Base-by-base conservation (phyloP, 2,113 vertebrate genomes). In the Anseranas semipalmata region DNA sequence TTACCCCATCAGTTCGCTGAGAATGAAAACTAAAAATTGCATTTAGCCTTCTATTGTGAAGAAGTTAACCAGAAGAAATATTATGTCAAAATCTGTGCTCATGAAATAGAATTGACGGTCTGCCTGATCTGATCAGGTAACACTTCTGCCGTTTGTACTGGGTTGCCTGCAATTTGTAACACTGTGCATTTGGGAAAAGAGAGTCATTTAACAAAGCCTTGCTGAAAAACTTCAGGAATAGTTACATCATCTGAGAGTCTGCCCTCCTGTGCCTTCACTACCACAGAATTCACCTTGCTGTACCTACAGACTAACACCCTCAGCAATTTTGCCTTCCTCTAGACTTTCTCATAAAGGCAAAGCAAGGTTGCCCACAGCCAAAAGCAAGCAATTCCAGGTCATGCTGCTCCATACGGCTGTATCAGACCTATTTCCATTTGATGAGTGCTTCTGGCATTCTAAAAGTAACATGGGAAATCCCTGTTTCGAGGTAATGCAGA, bases 401-500 rank as follows among this genome's bases (percentile, higher is more conserved):
- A 66, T 62, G 39, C 17, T 91, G 62, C 66, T 95, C 68, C 45
- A 43, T 58, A 65, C 22, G 59, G 52, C 76, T 93, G 55, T 50
- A 75, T 90, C 76, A 92, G 90, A 89, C 73, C 66, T 85, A 70
- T 70, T 96, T 92, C 71, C 52, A 78, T 94, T 48, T 73, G 68
- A 84, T 48, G 70, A 91, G 85, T 13, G 21, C 81, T 97, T 87
- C 92, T 95, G 90, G 82, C 63, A 11, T 73, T 95, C 66, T 68
- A 60, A 89, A 95, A 90, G 63, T 41, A 94, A 93, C 90, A 75
- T 24, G 71, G 89, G 87, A 95, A 96, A 95, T 92, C 87, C 92
- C 89, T 90, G 93, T 81, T 94, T 86, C 93, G 89, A 94, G 82
- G 86, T 93, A 92, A 96, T 45, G 73, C 24, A 16, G 94, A 95